Evolutionary conservation across 2,888 invertebrate species (phyloP).

Genomic region (Candidula unifasciata): DNA sequence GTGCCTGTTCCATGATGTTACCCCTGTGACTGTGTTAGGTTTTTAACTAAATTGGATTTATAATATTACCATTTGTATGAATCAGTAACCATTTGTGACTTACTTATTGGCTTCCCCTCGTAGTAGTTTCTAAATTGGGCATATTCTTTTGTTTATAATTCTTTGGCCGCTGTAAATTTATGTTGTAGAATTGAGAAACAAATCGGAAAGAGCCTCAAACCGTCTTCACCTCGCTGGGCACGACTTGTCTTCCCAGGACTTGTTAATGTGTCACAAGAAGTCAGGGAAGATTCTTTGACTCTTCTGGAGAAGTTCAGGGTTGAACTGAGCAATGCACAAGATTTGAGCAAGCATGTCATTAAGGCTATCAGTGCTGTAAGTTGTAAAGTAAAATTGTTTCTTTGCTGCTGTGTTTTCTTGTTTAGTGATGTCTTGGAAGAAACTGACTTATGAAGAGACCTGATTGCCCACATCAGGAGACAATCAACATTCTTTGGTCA

Average conservation of each 20-base stretch:
- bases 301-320: conserved; percentile 28
- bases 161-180: not conserved
- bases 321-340: not conserved
- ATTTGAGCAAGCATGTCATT: conserved; percentile 17
- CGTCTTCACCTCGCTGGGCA: conserved; percentile 33
- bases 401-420: not conserved
- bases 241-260: conserved; percentile 40
- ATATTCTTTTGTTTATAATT: too few relatives aligned
- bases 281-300: conserved; percentile 21
- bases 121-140: too few relatives aligned
- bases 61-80: too few relatives aligned
- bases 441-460: too few relatives aligned
- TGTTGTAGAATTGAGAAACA: conserved; percentile 35
- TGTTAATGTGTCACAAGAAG: not conserved
- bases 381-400: not conserved
- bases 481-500: too few relatives aligned
- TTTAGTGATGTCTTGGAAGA: not conserved
- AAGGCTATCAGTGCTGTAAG: conserved; percentile 42
- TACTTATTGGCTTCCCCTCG: too few relatives aligned
- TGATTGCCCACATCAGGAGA: not conserved
- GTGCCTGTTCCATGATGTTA: too few relatives aligned
- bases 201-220: conserved; percentile 3
- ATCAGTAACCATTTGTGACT: too few relatives aligned
- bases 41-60: too few relatives aligned
- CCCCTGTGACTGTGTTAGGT: too few relatives aligned